Conservation (phyloP, 2,113 vertebrate genomes). For the Chunga burmeisteri region DNA sequence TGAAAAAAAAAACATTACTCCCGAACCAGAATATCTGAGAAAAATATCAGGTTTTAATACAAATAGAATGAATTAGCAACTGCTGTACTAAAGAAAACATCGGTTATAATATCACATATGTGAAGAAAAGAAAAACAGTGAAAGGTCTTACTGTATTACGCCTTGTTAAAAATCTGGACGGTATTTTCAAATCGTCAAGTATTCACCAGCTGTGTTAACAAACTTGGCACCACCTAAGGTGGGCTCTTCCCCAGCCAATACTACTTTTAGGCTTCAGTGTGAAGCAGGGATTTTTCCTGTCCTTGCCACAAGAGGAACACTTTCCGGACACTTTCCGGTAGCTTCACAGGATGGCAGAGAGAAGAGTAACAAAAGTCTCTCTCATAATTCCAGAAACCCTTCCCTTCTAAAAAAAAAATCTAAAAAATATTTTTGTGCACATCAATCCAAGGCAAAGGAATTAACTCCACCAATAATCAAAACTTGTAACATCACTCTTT, state of each 20-base stretch:
- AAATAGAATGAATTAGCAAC: not conserved
- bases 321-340: not conserved
- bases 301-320: not conserved
- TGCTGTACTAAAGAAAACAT: not conserved
- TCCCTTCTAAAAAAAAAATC: not conserved
- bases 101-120: not conserved
- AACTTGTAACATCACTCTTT: not conserved
- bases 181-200: not conserved
- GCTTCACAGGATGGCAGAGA: not conserved
- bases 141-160: not conserved
- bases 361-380: not conserved
- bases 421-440: not conserved
- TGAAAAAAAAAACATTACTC: not conserved
- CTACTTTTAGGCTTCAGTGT: not conserved
- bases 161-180: not conserved
- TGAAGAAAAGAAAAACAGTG: not conserved
- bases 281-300: not conserved
- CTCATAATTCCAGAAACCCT: not conserved
- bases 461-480: not conserved
- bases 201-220: not conserved
- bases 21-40: not conserved
- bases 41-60: not conserved
- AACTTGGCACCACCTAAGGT: not conserved
- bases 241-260: not conserved
- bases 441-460: not conserved